A percentile compares a stretch with the other conserved stretches of the same genome.
Conservation (phyloP, 2,113 vertebrate species). For the Dicerorhinus sumatrensis region DNA sequence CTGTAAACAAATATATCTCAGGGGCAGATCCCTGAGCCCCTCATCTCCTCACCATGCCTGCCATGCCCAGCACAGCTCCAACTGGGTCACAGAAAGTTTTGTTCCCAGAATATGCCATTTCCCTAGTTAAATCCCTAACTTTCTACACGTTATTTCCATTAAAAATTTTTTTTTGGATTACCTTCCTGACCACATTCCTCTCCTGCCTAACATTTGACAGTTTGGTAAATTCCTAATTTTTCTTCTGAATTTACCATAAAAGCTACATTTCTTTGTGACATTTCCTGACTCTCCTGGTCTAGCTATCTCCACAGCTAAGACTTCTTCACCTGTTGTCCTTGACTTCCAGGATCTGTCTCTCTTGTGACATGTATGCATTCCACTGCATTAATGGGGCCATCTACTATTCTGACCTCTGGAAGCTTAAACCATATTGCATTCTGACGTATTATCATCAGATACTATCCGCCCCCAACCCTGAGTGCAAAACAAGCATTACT, state of each 20-base stretch:
- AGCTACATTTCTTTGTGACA: neutral
- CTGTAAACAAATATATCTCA: neutral
- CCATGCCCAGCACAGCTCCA: neutral
- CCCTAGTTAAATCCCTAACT: neutral
- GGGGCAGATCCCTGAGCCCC: neutral
- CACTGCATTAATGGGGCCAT: rapidly evolving
- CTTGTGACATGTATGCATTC: rapidly evolving
- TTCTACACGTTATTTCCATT: neutral
- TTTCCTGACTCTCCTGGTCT: neutral
- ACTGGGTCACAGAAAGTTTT: neutral
- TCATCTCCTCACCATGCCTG: neutral
- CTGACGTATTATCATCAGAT: neutral
- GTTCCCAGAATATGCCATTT: neutral
- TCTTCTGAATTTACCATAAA: neutral
- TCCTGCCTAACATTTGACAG: neutral
- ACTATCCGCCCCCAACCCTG: neutral
- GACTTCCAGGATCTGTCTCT: neutral
- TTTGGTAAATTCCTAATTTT: neutral
- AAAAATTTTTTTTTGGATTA: neutral
- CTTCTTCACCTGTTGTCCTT: neutral
- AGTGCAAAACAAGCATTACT: neutral
- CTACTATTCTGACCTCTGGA: neutral
- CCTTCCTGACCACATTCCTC: neutral
- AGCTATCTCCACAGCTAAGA: neutral
- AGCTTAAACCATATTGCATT: neutral